Base-by-base conservation (phyloP, 2,797 vertebrate genomes). In the Argyrosomus regius region DNA sequence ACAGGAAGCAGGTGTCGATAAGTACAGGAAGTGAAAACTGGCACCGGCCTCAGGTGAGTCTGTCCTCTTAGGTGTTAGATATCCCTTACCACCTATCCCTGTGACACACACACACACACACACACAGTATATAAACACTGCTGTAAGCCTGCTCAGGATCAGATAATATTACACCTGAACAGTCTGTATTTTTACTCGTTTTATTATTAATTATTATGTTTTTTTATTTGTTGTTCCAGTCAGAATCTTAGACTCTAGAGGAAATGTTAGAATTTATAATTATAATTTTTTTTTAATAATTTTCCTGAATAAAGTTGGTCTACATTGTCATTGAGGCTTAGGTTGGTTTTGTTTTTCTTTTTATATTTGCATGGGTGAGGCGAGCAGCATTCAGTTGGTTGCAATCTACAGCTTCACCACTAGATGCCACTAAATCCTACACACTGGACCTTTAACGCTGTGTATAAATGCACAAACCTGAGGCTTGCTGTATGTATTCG, bases 1-100 rank as follows among this genome's bases (percentile, higher is more conserved):
- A 93, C 92, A 92, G 94, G 93, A 95, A 95, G 93, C 93, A 89
- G 92, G 85, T 87, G 91, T 93, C 94, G 83, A 95, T 95, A 94
- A 92, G 91, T 81, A 94, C 93, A 95, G 94, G 95, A 95, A 95
- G 94, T 94, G 89, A 91, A 93, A 93, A 92, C 81, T 88, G 89
- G 91, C 90, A 92, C 91, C 88, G 35, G 87, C 89, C 88, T 95
- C 94, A 94, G 94, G 93, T 95, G 93, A 93, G 85, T 86, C 81
- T 70, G 88, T 82, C 92, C 80, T 90, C 86, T 91, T 85, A 87
- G 91, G 91, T 93, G 91, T 93, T 88, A 72, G 82, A 90, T 93
- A 88, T 92, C 91, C 80, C 85, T 91, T 85, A 91, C 87, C 78
- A 74, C 66, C 69, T 71, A 28, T 72, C 75, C 39, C 61, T 59